Base-by-base conservation (phyloP, 2,797 vertebrate species). In the Crenuchus spilurus region DNA sequence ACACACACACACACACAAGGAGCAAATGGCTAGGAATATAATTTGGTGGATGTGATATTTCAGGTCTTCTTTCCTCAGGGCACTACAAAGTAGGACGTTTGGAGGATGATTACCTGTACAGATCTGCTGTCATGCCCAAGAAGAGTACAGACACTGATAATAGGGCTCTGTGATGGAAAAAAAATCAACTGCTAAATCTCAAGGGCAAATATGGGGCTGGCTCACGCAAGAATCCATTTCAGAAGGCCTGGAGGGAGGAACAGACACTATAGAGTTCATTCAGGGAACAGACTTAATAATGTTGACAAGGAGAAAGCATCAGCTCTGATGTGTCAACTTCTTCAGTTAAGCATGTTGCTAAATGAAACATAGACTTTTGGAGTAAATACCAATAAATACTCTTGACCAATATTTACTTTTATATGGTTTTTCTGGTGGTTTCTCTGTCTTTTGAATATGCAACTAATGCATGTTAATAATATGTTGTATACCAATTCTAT, bases 191-290 rank as follows among this genome's bases (percentile, higher is more conserved):
- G 3, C 33, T 35, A 3, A 35, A 35, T 35, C 33, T 35, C 33
- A 35, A 35, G 33, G 33, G 33, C 33, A 35, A 35, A 35, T 9
- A 16, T 26, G 57, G 61, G 54, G 65, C 57, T 13, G 1, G 58
- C 64, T 54, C 49, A 37, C 48, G 57, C 28, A 2, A 62, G 48
- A 70, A 70, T 76, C 74, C 57, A 70, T 76, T 70, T 70, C 65
- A 63, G 48, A 70, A 49, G 26, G 55, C 74, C 72, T 64, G 37
- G 61, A 60, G 20, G 44, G 44, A 57, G 73, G 57, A 61, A 75
- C 55, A 49, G 63, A 68, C 37, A 52, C 57, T 3, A 0, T 51
- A 26, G 65, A 11, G 74, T 70, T 63, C 66, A 75, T 46, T 70
- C 48, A 63, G 72, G 39, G 72, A 67, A 26, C 72, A 75, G 58